Base-by-base conservation (phyloP, 1,140 invertebrate genomes). In the Danaus melanippus region DNA sequence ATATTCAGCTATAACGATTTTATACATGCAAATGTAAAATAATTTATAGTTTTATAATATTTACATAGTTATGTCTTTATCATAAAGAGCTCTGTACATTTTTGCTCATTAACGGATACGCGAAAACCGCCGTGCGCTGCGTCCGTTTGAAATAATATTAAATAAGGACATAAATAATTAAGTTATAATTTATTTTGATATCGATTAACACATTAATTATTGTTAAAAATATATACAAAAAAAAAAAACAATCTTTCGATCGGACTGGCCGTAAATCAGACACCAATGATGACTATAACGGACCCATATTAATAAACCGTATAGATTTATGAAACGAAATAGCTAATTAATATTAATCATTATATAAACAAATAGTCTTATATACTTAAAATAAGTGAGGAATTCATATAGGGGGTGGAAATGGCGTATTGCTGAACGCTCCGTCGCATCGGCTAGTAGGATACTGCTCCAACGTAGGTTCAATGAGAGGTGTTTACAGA, bases 171-270 rank as follows among this genome's bases (percentile, higher is more conserved):
- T 65, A 61, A 65, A 61, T 65, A 50, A 43, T 58, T 65, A 65
- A 65, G 59, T 65, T 65, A 48, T 59, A 66, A 62, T 60, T 60
- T 64, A 60, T 64, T 62, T 58, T 61, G 57, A 53, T 66, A 62
- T 62, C 49, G 53, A 58, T 49, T 50, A 62, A 58, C 51, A 11
- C 47, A 58, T 58, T 50, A 53, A 53, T 58, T 53, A 58, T 52
- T 56, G 53, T 59, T 52, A 47, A 56, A 58, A 58, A 32, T 53
- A 12, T 41, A 53, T 21, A 50, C 15, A 15, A 15, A 15, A 15
- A 15, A 15, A 15, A 15, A 15, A 15, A 15, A 1, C 15, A 15
- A 15, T 15, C 15, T 15, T 15, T 15, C 53, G 8, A 12, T 41
- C 53, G 46, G 53, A 45, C 10, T 48, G 53, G 53, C 41, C 46